Conservation (phyloP, 2,113 vertebrate genomes). For the Pomatostomus ruficeps region DNA sequence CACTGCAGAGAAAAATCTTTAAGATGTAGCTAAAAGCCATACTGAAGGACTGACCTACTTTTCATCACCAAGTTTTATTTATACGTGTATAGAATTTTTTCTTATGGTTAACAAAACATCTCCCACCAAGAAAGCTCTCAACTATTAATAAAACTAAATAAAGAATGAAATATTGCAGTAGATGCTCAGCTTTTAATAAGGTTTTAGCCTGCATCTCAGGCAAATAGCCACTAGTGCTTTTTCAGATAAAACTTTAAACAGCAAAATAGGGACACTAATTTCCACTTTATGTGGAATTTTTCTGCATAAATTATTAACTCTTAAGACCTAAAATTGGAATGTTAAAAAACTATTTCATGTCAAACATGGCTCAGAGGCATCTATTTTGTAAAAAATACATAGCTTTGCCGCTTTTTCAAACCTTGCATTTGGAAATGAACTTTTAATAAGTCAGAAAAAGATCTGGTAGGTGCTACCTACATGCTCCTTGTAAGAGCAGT, state of each 20-base stretch:
- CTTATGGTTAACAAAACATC: not conserved
- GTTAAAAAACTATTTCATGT: not conserved
- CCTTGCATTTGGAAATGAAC: not conserved
- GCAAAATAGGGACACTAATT: not conserved
- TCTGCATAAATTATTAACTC: not conserved
- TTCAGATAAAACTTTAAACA: not conserved
- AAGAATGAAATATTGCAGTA: not conserved
- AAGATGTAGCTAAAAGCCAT: slow-evolving; percentile 11
- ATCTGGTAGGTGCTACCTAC: not conserved
- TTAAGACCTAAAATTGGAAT: not conserved
- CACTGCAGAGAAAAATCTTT: slow-evolving; percentile 35
- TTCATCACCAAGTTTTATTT: slow-evolving; percentile 6
- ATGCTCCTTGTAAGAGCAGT: not conserved
- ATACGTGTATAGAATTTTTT: not conserved
- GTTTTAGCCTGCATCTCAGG: not conserved
- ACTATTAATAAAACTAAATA: not conserved
- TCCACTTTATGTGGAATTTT: not conserved
- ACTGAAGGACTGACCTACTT: slow-evolving; percentile 36
- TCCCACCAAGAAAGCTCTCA: not conserved
- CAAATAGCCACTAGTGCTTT: not conserved
- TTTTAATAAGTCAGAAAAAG: not conserved
- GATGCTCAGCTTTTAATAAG: not conserved
- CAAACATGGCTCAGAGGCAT: not conserved
- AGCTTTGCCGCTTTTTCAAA: not conserved
- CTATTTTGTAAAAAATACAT: not conserved